These are phyloP conservation scores for Chaenodraco wilsoni DNA, from an alignment of 2,797 vertebrate genomes.

Conservation along the genomic window DNA sequence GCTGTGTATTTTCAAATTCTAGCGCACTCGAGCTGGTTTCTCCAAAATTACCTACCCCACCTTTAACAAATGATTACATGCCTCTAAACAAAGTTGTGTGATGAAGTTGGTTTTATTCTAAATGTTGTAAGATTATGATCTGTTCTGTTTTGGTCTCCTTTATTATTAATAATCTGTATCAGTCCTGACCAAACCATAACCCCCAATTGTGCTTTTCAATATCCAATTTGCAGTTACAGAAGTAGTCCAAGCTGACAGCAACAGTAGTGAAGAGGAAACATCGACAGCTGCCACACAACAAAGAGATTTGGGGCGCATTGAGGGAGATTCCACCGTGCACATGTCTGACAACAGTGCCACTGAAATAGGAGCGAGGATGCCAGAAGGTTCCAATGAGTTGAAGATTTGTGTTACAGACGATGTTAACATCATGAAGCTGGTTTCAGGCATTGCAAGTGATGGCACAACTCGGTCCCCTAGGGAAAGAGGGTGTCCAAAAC, in stretches of 20 bases:
- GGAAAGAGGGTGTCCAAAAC: slow-evolving; percentile 58
- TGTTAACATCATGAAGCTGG: slow-evolving; percentile 21
- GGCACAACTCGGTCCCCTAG: slow-evolving; percentile 29
- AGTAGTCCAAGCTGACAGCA: slow-evolving; percentile 21
- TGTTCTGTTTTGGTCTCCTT: rapidly evolving
- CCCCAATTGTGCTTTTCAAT: slow-evolving; percentile 3
- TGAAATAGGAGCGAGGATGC: slow-evolving; percentile 61
- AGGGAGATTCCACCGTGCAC: slow-evolving; percentile 39
- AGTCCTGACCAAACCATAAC: neutral
- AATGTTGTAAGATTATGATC: no score
- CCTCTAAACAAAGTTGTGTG: no score
- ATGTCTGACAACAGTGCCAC: slow-evolving; percentile 35
- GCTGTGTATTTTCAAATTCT: no score
- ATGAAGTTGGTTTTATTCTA: no score
- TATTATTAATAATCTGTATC: no score
- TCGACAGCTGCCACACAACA: slow-evolving; percentile 35
- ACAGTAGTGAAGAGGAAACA: slow-evolving; percentile 59
- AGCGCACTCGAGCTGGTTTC: no score
- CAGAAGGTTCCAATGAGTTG: slow-evolving; percentile 65
- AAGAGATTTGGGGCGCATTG: slow-evolving; percentile 37
- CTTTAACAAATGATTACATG: no score
- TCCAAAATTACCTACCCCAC: no score
- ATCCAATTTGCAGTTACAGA: slow-evolving; percentile 41
- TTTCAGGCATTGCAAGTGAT: slow-evolving; percentile 53
- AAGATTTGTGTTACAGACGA: slow-evolving; percentile 57